Evolutionary conservation across 1,140 invertebrate species (phyloP).

Genomic region (Papilio polytes): DNA sequence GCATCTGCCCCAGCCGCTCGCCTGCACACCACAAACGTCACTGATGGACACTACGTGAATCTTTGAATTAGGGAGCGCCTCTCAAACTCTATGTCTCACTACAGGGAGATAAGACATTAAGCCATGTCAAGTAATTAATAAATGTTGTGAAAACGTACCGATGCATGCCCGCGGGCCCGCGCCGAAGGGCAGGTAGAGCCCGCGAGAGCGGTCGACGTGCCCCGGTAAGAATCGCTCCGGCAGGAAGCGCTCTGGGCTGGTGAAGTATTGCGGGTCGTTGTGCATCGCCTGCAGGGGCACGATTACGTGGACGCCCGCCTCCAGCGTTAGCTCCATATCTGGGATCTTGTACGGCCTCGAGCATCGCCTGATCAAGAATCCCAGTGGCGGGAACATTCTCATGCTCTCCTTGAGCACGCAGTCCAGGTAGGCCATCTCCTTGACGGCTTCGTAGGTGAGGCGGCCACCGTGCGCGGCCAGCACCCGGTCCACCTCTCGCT

Average conservation of each 20-base stretch:
- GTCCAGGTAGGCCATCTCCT: slow-evolving; percentile 79
- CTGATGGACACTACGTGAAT: too few species aligned
- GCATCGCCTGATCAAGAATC: slow-evolving; percentile 71
- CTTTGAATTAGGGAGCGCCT: too few species aligned
- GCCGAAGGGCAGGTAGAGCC: slow-evolving; percentile 67
- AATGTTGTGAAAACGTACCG: slow-evolving; percentile 51
- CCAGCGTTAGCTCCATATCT: slow-evolving; percentile 67
- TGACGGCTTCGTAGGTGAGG: slow-evolving; percentile 78
- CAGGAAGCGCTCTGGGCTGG: slow-evolving; percentile 82
- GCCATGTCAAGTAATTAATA: not conserved
- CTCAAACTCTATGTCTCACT: too few species aligned
- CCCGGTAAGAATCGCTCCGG: slow-evolving; percentile 84
- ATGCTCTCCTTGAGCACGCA: slow-evolving; percentile 81
- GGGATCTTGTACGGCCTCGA: slow-evolving; percentile 77
- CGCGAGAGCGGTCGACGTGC: slow-evolving; percentile 67
- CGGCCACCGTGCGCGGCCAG: slow-evolving; percentile 68
- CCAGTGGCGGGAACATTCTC: slow-evolving; percentile 77
- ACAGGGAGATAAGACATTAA: too few species aligned
- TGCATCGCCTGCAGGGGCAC: slow-evolving; percentile 82
- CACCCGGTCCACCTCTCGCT: slow-evolving; percentile 84
- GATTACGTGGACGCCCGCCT: slow-evolving; percentile 63
- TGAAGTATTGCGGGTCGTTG: slow-evolving; percentile 83
- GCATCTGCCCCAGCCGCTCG: slow-evolving; percentile 55
- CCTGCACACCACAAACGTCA: not conserved
- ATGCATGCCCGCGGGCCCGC: slow-evolving; percentile 63